These are phyloP conservation scores for Drosophila sechellia DNA, from an alignment of 1,140 invertebrate species.

Conservation along the genomic window DNA sequence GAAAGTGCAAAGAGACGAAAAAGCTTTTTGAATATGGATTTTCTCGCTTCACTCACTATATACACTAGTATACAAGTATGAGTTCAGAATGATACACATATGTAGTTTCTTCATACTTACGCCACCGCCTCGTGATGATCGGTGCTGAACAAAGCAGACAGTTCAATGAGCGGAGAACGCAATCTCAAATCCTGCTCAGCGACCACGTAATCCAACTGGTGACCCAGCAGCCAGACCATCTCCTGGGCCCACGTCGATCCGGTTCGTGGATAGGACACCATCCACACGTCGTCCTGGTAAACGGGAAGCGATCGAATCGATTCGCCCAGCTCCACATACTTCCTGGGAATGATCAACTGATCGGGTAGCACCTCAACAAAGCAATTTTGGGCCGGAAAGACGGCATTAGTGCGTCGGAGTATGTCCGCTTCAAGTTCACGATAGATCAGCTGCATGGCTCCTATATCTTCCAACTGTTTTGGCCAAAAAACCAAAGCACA, in stretches of 20 bases:
- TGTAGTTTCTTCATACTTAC: conserved; percentile 46
- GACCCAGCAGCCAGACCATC: conserved; percentile 93
- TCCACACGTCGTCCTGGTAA: conserved; percentile 90
- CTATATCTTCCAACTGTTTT: conserved; percentile 6
- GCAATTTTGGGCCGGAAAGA: conserved; percentile 88
- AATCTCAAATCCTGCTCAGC: conserved; percentile 89
- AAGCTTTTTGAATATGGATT: background rate
- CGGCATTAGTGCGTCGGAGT: conserved; percentile 87
- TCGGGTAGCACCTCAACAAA: conserved; percentile 90
- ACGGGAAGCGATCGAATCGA: conserved; percentile 89
- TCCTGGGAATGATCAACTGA: conserved; percentile 88
- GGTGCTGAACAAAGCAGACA: conserved; percentile 86
- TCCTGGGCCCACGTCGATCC: conserved; percentile 96
- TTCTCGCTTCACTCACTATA: too few relatives aligned
- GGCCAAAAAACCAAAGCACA: conserved; percentile 25
- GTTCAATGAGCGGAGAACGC: conserved; percentile 86
- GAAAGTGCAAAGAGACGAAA: background rate
- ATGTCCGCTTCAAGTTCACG: conserved; percentile 87
- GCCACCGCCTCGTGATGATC: conserved; percentile 85
- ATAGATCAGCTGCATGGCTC: conserved; percentile 86
- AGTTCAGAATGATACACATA: background rate
- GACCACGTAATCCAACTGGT: conserved; percentile 91
- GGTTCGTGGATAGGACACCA: conserved; percentile 92
- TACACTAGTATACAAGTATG: too few relatives aligned
- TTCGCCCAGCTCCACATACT: conserved; percentile 88